Evolutionary conservation across 2,113 vertebrate genomes (phyloP), one percentile per base, ranked within the genome.

Genomic region (Chauna torquata): DNA sequence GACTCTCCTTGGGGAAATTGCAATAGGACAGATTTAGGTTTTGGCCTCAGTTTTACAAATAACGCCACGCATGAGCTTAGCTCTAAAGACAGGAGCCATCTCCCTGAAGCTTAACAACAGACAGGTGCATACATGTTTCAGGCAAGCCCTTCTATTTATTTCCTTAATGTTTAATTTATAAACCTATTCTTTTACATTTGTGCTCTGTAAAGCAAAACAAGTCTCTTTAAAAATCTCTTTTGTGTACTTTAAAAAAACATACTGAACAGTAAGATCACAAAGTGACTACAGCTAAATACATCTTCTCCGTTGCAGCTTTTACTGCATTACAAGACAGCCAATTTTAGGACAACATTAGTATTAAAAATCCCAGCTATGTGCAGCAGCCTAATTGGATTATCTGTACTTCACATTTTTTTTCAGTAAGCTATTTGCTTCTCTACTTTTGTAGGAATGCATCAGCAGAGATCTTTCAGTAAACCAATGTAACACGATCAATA

Each of bases 321-420:
- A 86, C 71, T 78, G 88, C 85, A 92, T 86, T 83, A 40, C 44
- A 88, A 62, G 70, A 57, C 70, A 90, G 91, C 16, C 45, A 66
- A 47, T 55, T 92, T 88, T 54, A 88, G 93, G 64, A 88, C 62
- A 88, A 49, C 71, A 94, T 95, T 71, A 95, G 92, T 93, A 95
- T 94, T 94, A 86, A 93, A 71, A 78, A 92, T 86, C 38, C 70
- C 80, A 52, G 85, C 58, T 59, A 36, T 24, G 45, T 68, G 76
- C 72, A 90, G 16, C 58, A 12, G 3, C n/a, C n/a, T 94, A 94
- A 94, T 91, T 92, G 38, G 59, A 94, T 93, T 90, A 86, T 70
- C 59, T 90, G 90, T 81, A 54, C 66, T 82, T 47, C 30, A 44
- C 75, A 59, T 8, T 47, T 74, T 92, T 92, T 92, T 96, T 88